Base-by-base conservation (phyloP, 2,113 vertebrate genomes). In the Theristicus caerulescens region DNA sequence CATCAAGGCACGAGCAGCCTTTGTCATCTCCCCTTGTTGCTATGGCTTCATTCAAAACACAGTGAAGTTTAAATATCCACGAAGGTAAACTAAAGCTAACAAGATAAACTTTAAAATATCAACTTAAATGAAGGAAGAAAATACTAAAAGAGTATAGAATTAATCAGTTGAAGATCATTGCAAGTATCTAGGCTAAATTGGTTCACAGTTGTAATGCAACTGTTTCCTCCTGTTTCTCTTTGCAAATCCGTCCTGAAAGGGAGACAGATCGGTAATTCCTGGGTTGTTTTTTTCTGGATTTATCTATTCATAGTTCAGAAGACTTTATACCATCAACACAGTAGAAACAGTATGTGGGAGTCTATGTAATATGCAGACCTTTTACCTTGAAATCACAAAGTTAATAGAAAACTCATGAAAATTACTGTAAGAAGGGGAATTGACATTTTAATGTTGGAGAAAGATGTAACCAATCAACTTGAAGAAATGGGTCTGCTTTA, bases 11-110 rank as follows among this genome's bases (percentile, higher is more conserved):
- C 96, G 90, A 44, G 99, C 99, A 27, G 97, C 98, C 72, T 99
- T 99, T 59, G 98, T 99, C 94, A 90, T 99, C 51, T 99, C 99
- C 74, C 99, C 99, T 2, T 99, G 99, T 97, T 99, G 99, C 97
- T 99, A 99, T 0, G 99, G 99, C 77, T 99, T 99, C 98, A 98
- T 99, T 94, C 99, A 99, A 96, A 99, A 99, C 57, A 99, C 99
- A 10, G 86, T 98, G 77, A 99, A 99, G 98, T 99, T 99, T 97
- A 98, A 96, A 76, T 99, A 99, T 95, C 99, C 99, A 73, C 98
- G 97, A 97, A 99, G 99, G 99, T 99, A 88, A 97, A 78, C 16
- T 29, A 17, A 72, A 84, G 42, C 59, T 83, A 20, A 29, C 55
- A 70, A 58, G 31, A 87, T 58, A 55, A 76, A 5, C 46, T 73